phyloP scores from a whole-genome alignment of 2,797 vertebrate species.

The Lutjanus campechanus region DNA sequence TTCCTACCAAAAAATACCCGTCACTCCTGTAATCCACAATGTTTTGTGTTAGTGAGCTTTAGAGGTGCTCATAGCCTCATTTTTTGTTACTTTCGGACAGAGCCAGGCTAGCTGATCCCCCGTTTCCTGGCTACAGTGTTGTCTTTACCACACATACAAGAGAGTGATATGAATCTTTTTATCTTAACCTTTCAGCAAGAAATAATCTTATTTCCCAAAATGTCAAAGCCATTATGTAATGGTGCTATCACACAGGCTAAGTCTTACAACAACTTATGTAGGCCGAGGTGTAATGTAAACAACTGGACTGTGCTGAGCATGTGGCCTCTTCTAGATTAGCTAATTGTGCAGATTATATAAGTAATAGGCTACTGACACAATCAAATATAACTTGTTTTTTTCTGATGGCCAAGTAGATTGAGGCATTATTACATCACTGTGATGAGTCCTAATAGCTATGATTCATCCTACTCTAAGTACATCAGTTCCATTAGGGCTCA shows the following conservation, averaged over 20 bases:
- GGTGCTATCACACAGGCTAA: neutral
- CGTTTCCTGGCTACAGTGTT: too few species aligned
- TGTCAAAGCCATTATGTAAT: neutral
- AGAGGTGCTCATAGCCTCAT: too few species aligned
- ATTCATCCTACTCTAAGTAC: conserved; percentile 9
- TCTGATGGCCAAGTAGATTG: neutral
- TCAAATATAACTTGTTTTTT: neutral
- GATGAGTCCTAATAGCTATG: neutral
- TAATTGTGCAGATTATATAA: neutral
- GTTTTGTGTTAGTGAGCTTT: too few species aligned
- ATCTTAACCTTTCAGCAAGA: too few species aligned
- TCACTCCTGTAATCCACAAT: too few species aligned
- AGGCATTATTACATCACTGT: neutral
- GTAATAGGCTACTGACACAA: neutral
- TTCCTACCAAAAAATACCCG: neutral
- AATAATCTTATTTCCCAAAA: too few species aligned
- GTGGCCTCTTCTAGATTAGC: neutral
- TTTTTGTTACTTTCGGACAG: too few species aligned
- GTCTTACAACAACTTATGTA: too few species aligned
- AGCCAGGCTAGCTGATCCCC: too few species aligned
- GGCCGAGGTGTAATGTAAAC: too few species aligned
- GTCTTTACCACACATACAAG: too few species aligned
- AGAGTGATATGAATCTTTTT: too few species aligned
- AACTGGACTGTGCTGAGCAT: neutral
- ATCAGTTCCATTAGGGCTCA: conserved; percentile 12